A percentile compares a stretch with the other conserved stretches of the same genome.
Evolutionary conservation across 2,888 invertebrate species (phyloP).

Genomic region (Agrochola litura): DNA sequence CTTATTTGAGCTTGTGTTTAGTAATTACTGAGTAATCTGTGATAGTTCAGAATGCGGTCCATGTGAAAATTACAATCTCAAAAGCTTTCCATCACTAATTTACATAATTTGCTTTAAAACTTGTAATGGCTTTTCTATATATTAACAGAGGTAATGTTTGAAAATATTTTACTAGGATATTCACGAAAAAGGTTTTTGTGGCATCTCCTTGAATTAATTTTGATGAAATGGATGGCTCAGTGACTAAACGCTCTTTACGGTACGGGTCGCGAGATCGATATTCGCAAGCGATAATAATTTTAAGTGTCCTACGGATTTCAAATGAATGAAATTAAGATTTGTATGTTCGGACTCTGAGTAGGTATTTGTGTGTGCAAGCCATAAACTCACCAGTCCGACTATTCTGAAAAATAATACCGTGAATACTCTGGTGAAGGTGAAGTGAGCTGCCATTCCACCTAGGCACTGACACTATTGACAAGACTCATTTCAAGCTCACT

Average conservation of each 20-base stretch:
- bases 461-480: background rate
- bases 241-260: background rate
- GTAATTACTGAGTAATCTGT: background rate
- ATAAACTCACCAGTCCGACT: too few relatives aligned
- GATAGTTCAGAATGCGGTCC: too few relatives aligned
- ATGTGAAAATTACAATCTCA: background rate
- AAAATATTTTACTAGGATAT: background rate
- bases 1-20: background rate
- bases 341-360: background rate
- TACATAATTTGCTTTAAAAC: background rate
- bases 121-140: too few relatives aligned
- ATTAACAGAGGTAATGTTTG: too few relatives aligned
- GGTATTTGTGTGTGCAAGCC: background rate
- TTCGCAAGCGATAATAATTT: background rate
- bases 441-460: background rate
- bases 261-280: background rate
- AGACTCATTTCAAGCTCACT: background rate
- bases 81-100: background rate
- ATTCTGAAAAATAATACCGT: background rate
- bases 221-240: too few relatives aligned
- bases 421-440: background rate
- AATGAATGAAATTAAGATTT: background rate
- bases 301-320: background rate
- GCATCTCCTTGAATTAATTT: background rate
- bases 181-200: too few relatives aligned